These are phyloP conservation scores for Habroteleia sp. DNA, from an alignment of 2,888 invertebrate species.

Conservation along the genomic window DNA sequence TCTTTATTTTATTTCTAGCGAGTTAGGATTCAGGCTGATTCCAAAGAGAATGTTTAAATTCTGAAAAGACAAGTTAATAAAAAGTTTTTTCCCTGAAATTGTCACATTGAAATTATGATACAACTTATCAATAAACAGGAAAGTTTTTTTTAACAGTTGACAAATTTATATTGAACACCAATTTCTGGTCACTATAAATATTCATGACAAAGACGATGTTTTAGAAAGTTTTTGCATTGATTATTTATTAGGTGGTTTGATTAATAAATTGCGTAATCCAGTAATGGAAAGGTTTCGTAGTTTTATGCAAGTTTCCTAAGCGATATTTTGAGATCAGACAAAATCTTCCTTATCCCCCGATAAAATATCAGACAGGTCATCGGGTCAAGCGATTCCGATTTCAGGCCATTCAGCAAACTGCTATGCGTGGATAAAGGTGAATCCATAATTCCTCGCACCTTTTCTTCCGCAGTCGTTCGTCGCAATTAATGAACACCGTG, in stretches of 20 bases:
- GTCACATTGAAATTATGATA: too few relatives aligned
- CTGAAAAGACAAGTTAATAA: too few relatives aligned
- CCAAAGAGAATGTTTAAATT: too few relatives aligned
- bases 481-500: slow-evolving; percentile 74
- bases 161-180: slow-evolving; percentile 21
- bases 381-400: slow-evolving; percentile 57
- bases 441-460: slow-evolving; percentile 74
- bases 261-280: slow-evolving; percentile 36
- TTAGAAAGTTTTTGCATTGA: slow-evolving; percentile 42
- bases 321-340: too few relatives aligned
- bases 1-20: too few relatives aligned
- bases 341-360: slow-evolving; percentile 12
- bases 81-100: too few relatives aligned
- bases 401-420: slow-evolving; percentile 48
- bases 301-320: too few relatives aligned
- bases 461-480: slow-evolving; percentile 63
- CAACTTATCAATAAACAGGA: slow-evolving; percentile 2
- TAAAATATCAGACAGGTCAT: slow-evolving; percentile 35
- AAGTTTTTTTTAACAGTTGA: slow-evolving; percentile 10
- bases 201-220: slow-evolving; percentile 18
- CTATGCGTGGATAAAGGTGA: slow-evolving; percentile 72
- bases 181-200: slow-evolving; percentile 29
- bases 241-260: slow-evolving; percentile 23
- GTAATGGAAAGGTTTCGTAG: slow-evolving; percentile 26
- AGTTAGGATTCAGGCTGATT: too few relatives aligned